Evolutionary conservation across 35 echinoderm and acorn worm species (phyloP).

Genomic region (Stichopus chloronotus): DNA sequence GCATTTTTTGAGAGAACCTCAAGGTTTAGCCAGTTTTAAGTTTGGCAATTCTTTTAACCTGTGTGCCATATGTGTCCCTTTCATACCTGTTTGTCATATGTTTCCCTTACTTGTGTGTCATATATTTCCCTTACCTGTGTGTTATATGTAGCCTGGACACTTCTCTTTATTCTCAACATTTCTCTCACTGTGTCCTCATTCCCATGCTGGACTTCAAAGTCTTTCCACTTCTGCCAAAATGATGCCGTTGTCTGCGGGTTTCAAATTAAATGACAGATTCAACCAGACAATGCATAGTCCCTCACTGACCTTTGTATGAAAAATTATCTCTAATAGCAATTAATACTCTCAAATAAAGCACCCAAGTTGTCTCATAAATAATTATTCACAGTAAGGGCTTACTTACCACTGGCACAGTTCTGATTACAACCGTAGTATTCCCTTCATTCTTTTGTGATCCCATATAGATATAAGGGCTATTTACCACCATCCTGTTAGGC

Average conservation of each 20-base stretch:
- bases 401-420: too few relatives aligned
- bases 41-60: too few relatives aligned
- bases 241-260: constrained; percentile 76
- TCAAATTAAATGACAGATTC: not conserved
- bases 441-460: too few relatives aligned
- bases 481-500: too few relatives aligned
- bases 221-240: constrained; percentile 97
- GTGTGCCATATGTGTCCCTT: too few relatives aligned
- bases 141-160: constrained; percentile 97
- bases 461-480: too few relatives aligned
- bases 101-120: too few relatives aligned
- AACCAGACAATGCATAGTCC: not conserved
- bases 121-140: constrained; percentile 76
- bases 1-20: too few relatives aligned
- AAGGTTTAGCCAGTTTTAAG: too few relatives aligned
- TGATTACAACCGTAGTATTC: too few relatives aligned
- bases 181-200: constrained; percentile 99
- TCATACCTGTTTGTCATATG: not conserved
- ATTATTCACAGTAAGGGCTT: too few relatives aligned
- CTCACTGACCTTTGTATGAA: not conserved
- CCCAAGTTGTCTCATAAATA: not conserved
- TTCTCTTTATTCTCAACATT: constrained; percentile 96
- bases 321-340: not conserved
- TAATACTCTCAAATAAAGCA: not conserved
- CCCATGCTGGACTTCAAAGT: constrained; percentile 95